Evolutionary conservation across 2,113 vertebrate species (phyloP).

Genomic region (Mirounga angustirostris): DNA sequence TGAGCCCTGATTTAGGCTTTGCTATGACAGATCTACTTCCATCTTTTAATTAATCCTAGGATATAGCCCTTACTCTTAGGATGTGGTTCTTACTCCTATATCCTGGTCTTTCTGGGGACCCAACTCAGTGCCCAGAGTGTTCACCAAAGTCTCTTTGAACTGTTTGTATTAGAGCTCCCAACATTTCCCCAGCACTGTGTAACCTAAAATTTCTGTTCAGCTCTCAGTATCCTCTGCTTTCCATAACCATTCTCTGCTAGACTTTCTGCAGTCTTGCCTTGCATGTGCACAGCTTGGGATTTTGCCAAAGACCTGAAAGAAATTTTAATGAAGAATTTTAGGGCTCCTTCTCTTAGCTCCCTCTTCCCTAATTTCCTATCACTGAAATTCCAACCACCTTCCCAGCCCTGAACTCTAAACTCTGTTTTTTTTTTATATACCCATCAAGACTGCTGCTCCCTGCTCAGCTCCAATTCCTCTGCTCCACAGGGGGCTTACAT

Average conservation of each 20-base stretch:
- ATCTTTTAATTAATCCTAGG: not conserved
- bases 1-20: not conserved
- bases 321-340: constrained; percentile 23
- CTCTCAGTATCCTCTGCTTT: not conserved
- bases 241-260: not conserved
- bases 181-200: not conserved
- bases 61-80: not conserved
- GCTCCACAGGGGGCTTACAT: not conserved
- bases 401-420: not conserved
- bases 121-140: not conserved
- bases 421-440: not conserved
- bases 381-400: not conserved
- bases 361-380: not conserved
- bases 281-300: not conserved
- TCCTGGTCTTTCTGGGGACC: not conserved
- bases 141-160: not conserved
- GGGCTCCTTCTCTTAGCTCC: not conserved
- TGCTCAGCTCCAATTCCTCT: not conserved
- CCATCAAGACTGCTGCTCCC: not conserved
- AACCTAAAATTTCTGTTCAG: not conserved
- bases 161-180: not conserved
- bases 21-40: not conserved
- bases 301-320: not conserved
- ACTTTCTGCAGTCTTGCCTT: not conserved
- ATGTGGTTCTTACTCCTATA: not conserved